Evolutionary conservation across 2,888 invertebrate species (phyloP).

Genomic region (Drosophila mettleri): DNA sequence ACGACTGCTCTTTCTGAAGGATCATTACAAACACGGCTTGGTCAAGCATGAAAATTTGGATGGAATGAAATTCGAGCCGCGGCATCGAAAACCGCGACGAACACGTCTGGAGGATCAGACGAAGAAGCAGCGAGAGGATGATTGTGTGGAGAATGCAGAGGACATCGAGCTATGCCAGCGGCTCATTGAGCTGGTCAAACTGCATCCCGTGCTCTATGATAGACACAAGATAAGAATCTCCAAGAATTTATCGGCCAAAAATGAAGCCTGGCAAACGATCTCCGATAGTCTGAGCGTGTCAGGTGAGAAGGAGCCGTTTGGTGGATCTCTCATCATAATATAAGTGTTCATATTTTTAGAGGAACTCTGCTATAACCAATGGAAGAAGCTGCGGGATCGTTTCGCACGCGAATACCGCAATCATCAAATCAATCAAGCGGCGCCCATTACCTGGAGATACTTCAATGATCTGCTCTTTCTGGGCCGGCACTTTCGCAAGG

Average conservation of each 20-base stretch:
- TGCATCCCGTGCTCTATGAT: constrained; percentile 79
- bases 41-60: constrained; percentile 70
- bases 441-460: constrained; percentile 75
- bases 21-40: constrained; percentile 81
- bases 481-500: constrained; percentile 76
- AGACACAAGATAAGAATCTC: constrained; percentile 79
- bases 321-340: no score
- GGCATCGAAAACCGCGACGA: constrained; percentile 48
- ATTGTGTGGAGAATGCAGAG: constrained; percentile 49
- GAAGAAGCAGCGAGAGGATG: constrained; percentile 37
- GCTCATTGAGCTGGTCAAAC: constrained; percentile 76
- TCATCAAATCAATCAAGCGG: constrained; percentile 64
- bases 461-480: constrained; percentile 77
- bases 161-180: constrained; percentile 71
- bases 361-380: constrained; percentile 78
- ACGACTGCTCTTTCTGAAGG: constrained; percentile 74
- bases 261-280: constrained; percentile 78
- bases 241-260: constrained; percentile 79
- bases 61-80: constrained; percentile 71
- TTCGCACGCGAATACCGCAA: constrained; percentile 80
- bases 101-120: constrained; percentile 32
- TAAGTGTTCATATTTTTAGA: constrained; percentile 49
- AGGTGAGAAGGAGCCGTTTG: constrained; percentile 47
- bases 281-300: constrained; percentile 72
- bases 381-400: constrained; percentile 81